Evolutionary conservation across 1,140 invertebrate genomes (phyloP).

Genomic region (Muscidifurax raptorellus): DNA sequence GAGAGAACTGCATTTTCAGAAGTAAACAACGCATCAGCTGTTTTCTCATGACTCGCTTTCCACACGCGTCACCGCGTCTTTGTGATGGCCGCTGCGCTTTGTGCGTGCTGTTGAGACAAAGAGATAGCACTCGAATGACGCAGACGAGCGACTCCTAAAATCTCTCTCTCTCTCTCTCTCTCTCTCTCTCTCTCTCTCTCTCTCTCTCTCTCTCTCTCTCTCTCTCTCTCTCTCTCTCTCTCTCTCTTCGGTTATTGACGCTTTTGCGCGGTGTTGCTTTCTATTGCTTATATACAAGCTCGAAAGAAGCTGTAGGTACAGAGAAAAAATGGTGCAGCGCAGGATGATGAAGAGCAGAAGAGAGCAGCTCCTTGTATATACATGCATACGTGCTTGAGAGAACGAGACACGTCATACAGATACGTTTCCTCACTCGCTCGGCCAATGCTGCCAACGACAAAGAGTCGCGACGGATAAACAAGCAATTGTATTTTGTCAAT

Average conservation of each 20-base stretch:
- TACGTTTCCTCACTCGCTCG: conserved; percentile 1
- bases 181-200: background rate
- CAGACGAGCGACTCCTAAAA: conserved; percentile 42
- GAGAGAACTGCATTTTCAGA: background rate
- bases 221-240: background rate
- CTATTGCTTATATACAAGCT: background rate
- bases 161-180: background rate
- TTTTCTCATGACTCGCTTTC: background rate
- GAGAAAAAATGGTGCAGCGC: background rate
- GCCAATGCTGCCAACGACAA: conserved; percentile 19
- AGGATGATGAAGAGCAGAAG: background rate
- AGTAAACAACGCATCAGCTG: conserved; percentile 40
- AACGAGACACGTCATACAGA: conserved; percentile 43
- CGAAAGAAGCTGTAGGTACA: background rate
- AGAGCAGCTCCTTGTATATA: background rate
- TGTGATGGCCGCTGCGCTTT: background rate
- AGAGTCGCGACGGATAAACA: background rate
- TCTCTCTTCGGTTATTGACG: background rate
- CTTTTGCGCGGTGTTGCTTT: background rate
- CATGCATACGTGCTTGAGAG: conserved; percentile 4
- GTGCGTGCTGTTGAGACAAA: conserved; percentile 53
- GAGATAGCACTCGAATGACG: conserved; percentile 58
- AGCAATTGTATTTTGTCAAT: background rate
- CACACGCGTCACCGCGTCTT: background rate
- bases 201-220: no score